Base-by-base conservation (phyloP, 2,797 vertebrate species). In the Neosilurus hyrtlii region DNA sequence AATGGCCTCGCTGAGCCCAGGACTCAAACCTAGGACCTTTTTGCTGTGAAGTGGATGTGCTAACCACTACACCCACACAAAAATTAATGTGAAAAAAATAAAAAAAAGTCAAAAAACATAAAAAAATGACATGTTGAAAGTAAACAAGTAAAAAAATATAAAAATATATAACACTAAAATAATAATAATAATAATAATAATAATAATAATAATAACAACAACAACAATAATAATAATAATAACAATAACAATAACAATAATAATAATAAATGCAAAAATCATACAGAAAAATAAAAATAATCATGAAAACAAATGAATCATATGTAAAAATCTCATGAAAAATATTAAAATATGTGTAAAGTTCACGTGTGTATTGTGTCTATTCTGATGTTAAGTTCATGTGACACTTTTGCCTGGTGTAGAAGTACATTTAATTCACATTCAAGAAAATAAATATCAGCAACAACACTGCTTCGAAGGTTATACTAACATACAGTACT, bases 391-490 rank as follows among this genome's bases (percentile, higher is more conserved):
- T 11, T 4, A 56, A 5, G 26, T 22, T 57, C 54, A 57, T 35
- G 26, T 59, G 18, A 22, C 7, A 7, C 10, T 20, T 67, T 30
- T 26, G 59, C 37, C 9, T 59, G 20, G 20, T n/a, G 22, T 18
- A 18, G 10, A 51, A 86, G 35, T 0, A n/a, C 9, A 63, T 43
- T 43, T 43, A 43, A 43, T 43, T 43, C 43, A 43, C 8, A 43
- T 22, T 22, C 14, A 20, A 52, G 35, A 18, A 78, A 62, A 79
- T 24, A 3, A 77, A 80, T 8, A 12, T 74, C 75, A 68, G 51
- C 26, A 35, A 14, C 18, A 62, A 65, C 24, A 81, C 61, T 67
- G 59, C 22, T 22, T 15, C 82, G 43, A 65, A 73, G 63, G 52
- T 52, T 37, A 43, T 78, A 26, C 57, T 74, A 70, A 83, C 56